These are phyloP conservation scores for Limnephilus marmoratus DNA, from an alignment of 2,888 invertebrate species.

Conservation along the genomic window DNA sequence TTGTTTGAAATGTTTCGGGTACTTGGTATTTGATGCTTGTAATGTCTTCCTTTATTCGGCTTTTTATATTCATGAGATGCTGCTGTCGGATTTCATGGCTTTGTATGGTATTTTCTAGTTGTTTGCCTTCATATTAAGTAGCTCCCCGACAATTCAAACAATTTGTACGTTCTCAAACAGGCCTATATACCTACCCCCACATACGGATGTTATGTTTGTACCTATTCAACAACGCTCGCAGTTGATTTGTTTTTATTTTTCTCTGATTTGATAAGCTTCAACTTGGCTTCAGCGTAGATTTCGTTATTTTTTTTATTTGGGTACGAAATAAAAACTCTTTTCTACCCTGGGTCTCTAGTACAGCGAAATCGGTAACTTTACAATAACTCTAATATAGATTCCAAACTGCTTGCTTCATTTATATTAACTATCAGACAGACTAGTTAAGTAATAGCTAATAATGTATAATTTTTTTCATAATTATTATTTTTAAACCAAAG, in stretches of 20 bases:
- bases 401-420: too few species aligned
- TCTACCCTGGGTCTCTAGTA: not conserved
- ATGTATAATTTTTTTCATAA: too few species aligned
- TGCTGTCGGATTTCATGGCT: slow-evolving; percentile 11
- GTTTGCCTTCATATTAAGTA: slow-evolving; percentile 27
- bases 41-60: slow-evolving; percentile 43
- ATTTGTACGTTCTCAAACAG: not conserved
- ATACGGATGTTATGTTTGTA: not conserved
- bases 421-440: too few species aligned
- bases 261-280: not conserved
- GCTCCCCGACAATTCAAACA: slow-evolving; percentile 14
- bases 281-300: not conserved
- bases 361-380: too few species aligned
- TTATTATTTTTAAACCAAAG: too few species aligned
- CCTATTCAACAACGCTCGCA: not conserved
- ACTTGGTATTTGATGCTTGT: not conserved
- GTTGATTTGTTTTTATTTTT: not conserved
- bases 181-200: not conserved
- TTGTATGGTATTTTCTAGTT: slow-evolving; percentile 19
- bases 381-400: too few species aligned
- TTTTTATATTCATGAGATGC: slow-evolving; percentile 42
- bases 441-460: too few species aligned
- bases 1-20: slow-evolving; percentile 46
- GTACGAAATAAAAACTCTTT: not conserved
- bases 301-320: not conserved